A percentile compares a stretch with the other conserved stretches of the same genome.
These are phyloP conservation scores for Troides helena DNA, from an alignment of 2,888 invertebrate genomes.

Conservation along the genomic window DNA sequence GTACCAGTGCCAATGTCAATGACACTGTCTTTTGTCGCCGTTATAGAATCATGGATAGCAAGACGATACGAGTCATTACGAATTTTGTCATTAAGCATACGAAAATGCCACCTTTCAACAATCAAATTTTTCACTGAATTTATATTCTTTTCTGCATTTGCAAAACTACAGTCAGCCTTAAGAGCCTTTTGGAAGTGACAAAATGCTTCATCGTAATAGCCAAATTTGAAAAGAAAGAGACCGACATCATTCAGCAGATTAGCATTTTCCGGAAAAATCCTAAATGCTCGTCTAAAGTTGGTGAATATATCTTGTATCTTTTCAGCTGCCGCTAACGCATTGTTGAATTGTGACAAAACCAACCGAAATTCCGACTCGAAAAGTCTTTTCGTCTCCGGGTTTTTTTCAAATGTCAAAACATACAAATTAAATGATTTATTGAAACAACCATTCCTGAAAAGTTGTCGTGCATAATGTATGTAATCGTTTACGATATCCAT, in stretches of 20 bases:
- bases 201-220: conserved; percentile 78
- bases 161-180: conserved; percentile 68
- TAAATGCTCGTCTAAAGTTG: conserved; percentile 53
- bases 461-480: conserved; percentile 49
- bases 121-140: conserved; percentile 84
- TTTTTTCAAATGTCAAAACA: conserved; percentile 52
- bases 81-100: conserved; percentile 88
- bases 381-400: conserved; percentile 40
- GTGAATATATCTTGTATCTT: conserved; percentile 56
- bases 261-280: conserved; percentile 51
- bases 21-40: conserved; percentile 70
- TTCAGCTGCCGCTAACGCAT: conserved; percentile 41
- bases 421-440: conserved; percentile 58
- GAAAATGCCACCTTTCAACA: conserved; percentile 90
- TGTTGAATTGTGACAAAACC: conserved; percentile 48
- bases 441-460: conserved; percentile 45
- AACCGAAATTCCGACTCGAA: conserved; percentile 55
- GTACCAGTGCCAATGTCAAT: conserved; percentile 90
- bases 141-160: conserved; percentile 83
- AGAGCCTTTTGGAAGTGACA: conserved; percentile 79
- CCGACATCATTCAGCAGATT: conserved; percentile 63
- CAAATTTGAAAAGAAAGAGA: conserved; percentile 72
- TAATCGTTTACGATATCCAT: conserved; percentile 47
- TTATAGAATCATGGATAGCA: conserved; percentile 81
- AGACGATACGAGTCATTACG: conserved; percentile 84